A percentile compares a stretch with the other conserved stretches of the same genome.
Evolutionary conservation across 2,888 invertebrate genomes (phyloP).

Genomic region (Cephus pygmeus): DNA sequence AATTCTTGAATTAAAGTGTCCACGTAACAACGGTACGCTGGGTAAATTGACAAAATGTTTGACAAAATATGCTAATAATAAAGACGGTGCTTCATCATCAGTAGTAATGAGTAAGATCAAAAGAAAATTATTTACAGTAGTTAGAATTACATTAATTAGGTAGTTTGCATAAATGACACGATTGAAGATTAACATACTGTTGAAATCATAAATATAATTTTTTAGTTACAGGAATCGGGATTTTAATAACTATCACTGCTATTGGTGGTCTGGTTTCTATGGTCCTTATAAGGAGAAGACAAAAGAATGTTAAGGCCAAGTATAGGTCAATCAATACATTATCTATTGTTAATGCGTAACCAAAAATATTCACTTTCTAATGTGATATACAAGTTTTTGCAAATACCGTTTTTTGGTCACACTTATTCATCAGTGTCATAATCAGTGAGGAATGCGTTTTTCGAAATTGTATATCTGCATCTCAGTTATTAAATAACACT

Average conservation of each 20-base stretch:
- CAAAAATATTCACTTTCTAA: background rate
- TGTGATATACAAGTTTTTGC: background rate
- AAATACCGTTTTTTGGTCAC: background rate
- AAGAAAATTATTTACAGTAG: background rate
- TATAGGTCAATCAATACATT: background rate
- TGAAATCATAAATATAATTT: background rate
- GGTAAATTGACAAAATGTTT: constrained; percentile 64
- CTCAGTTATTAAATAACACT: background rate
- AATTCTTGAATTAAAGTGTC: constrained; percentile 69
- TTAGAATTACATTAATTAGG: background rate
- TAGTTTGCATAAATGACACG: background rate
- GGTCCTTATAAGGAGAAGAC: background rate
- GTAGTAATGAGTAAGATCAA: background rate
- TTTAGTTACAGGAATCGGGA: background rate
- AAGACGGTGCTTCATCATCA: constrained; percentile 12
- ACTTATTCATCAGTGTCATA: background rate
- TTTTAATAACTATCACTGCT: background rate
- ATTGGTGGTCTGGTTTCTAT: background rate
- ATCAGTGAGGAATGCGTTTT: background rate
- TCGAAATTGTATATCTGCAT: background rate
- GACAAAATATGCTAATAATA: constrained; percentile 19
- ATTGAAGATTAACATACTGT: background rate
- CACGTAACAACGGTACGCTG: constrained; percentile 68
- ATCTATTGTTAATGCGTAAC: background rate
- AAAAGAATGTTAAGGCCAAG: background rate